Evolutionary conservation across 2,797 vertebrate species (phyloP), one percentile per base, ranked within the genome.

Genomic region (Jordanella pulchra): DNA sequence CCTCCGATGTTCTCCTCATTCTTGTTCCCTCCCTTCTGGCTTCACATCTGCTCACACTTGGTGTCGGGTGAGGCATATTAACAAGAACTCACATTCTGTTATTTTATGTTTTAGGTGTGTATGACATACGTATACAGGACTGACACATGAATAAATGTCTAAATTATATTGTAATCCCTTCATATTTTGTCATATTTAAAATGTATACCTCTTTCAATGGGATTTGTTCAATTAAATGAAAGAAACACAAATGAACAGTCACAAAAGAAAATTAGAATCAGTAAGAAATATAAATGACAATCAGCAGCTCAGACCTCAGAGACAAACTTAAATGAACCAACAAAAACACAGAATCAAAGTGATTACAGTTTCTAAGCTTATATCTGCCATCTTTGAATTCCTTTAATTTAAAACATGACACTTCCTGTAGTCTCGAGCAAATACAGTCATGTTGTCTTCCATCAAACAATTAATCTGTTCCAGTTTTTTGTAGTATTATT

Each of bases 11-110:
- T 7, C 91, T 94, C 79, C 89, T 94, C 84, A 77, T 95, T 76
- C 91, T 95, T 3, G 76, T 94, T 71, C 92, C 94, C 7, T 93
- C 94, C 11, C 87, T 94, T 77, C 83, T 94, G 86, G 93, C 86
- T 55, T 94, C 94, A 63, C 94, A 95, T 81, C 89, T 94, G 83
- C 93, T 95, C 87, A 94, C 94, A 35, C 92, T 94, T 17, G 94
- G 93, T 69, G 81, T 94, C 28, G 94, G 93, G 94, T 95, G 77
- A 91, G 92, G 69, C 12, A 48, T 10, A 65, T 69, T 47, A 13
- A 32, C 30, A 56, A 28, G 39, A 60, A 65, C n/a, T 45, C 23
- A 25, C 56, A 14, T 32, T 55, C 42, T 44, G 11, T 42, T 15
- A 72, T 13, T 30, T 54, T 27, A 30, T 48, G 47, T 55, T 58